These are phyloP conservation scores for Ostrea denselamellosa DNA, from an alignment of 1,140 invertebrate species.

Conservation along the genomic window DNA sequence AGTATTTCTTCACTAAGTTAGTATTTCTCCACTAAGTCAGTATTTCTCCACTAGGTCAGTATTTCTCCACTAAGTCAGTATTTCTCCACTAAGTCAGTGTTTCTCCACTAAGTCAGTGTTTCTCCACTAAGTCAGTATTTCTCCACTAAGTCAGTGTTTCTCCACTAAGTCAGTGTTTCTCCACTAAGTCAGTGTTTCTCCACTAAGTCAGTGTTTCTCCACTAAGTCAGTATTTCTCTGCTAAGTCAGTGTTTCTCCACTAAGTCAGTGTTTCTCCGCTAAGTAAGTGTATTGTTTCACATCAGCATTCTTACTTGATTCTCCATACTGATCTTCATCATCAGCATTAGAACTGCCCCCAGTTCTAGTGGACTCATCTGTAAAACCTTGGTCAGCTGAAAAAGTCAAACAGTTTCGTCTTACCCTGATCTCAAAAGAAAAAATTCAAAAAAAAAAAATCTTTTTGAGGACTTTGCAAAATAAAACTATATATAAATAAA, in stretches of 20 bases:
- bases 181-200: not conserved
- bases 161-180: not conserved
- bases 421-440: no score
- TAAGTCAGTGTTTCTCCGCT: not conserved
- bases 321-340: constrained; percentile 53
- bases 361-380: constrained; percentile 62
- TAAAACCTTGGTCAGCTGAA: constrained; percentile 35
- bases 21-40: not conserved
- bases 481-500: no score
- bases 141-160: not conserved
- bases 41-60: not conserved
- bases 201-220: not conserved
- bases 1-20: no score
- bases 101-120: not conserved
- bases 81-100: not conserved
- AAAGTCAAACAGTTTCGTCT: not conserved
- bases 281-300: not conserved
- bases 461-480: no score
- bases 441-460: no score
- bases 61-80: not conserved
- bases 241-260: no score
- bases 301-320: constrained; percentile 30
- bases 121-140: not conserved
- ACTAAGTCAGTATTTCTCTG: no score
- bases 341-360: constrained; percentile 62